phyloP scores from a whole-genome alignment of 2,888 invertebrate species.

The Tholera decimalis region DNA sequence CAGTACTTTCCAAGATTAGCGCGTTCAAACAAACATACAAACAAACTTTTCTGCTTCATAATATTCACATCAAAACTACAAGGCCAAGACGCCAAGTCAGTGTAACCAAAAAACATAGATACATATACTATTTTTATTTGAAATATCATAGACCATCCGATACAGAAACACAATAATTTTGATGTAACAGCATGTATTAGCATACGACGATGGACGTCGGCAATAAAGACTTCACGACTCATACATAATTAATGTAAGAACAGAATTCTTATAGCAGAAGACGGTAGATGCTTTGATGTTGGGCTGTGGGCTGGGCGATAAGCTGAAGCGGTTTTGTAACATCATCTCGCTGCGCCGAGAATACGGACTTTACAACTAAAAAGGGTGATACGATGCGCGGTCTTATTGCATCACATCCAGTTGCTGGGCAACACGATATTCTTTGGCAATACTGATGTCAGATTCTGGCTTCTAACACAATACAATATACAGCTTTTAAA shows the following conservation, averaged over 20 bases:
- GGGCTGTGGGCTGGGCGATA: slow-evolving; percentile 39
- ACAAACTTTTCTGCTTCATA: too few relatives aligned
- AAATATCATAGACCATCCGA: slow-evolving; percentile 10
- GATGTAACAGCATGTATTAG: slow-evolving; percentile 44
- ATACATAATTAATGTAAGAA: slow-evolving; percentile 63
- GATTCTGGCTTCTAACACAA: too few relatives aligned
- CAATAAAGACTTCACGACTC: slow-evolving; percentile 63
- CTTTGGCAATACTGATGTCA: too few relatives aligned
- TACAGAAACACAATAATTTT: slow-evolving; percentile 41
- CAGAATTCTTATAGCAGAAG: slow-evolving; percentile 63
- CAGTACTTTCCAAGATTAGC: too few relatives aligned
- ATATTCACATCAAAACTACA: background rate
- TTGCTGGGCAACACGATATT: too few relatives aligned
- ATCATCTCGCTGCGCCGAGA: background rate
- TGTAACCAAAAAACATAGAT: background rate
- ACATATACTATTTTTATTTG: background rate
- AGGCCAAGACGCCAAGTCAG: slow-evolving; percentile 3
- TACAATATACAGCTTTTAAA: background rate
- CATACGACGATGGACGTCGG: slow-evolving; percentile 49
- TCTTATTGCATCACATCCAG: too few relatives aligned
- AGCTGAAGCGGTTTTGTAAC: slow-evolving; percentile 45
- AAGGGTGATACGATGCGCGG: too few relatives aligned
- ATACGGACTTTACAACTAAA: too few relatives aligned
- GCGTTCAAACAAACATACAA: too few relatives aligned
- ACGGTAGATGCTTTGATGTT: slow-evolving; percentile 61